Evolutionary conservation across 2,797 vertebrate species (phyloP).

Genomic region (Lutra lutra): DNA sequence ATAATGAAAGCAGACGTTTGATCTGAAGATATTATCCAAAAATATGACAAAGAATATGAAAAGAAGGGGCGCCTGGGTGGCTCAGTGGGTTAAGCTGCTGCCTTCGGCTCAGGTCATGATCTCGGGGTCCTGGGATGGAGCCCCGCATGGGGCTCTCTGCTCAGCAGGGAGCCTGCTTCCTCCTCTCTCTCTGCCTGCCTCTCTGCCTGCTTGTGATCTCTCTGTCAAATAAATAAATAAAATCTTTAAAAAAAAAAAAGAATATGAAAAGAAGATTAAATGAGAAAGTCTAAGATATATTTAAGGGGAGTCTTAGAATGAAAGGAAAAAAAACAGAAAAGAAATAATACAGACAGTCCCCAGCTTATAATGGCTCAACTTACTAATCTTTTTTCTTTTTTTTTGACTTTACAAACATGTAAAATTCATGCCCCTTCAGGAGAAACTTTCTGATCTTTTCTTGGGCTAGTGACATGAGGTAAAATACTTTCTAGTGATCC

Average conservation of each 20-base stretch:
- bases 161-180: no score
- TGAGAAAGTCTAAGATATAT: conserved; percentile 24
- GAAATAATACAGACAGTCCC: background rate
- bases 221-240: no score
- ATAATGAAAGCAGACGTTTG: background rate
- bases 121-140: no score
- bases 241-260: no score
- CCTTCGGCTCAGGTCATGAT: no score
- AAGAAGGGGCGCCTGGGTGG: no score
- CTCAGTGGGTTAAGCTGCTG: no score
- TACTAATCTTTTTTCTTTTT: background rate
- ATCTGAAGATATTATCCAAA: background rate
- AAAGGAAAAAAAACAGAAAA: background rate
- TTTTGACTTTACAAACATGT: background rate
- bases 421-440: background rate
- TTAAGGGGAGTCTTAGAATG: background rate
- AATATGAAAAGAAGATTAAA: background rate
- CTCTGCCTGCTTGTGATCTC: no score
- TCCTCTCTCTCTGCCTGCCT: no score
- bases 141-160: no score
- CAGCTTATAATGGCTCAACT: background rate
- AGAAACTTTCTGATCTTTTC: background rate
- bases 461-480: background rate
- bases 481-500: background rate
- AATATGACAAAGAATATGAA: background rate